phyloP scores from a whole-genome alignment of 64 coral and sea anemone genomes.

The Acropora tenuis region DNA sequence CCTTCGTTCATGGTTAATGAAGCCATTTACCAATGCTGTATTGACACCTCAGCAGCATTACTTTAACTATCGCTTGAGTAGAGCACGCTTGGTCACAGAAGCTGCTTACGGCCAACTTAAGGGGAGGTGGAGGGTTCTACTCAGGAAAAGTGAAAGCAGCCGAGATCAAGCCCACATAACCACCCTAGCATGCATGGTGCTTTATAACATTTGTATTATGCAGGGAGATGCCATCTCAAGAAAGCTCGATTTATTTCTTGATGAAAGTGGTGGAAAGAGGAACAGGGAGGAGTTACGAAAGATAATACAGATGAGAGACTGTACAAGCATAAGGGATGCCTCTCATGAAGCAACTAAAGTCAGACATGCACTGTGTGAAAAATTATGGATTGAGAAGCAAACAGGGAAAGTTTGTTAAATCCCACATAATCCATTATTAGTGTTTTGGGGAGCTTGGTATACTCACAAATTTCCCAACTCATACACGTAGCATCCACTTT shows the following conservation, averaged over 20 bases:
- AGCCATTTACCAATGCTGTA: constrained; percentile 38
- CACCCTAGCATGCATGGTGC: constrained; percentile 53
- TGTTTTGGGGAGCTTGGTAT: background rate
- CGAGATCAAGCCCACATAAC: background rate
- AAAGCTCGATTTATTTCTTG: background rate
- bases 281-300: constrained; percentile 36
- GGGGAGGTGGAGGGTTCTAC: constrained; percentile 43
- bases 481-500: constrained; percentile 33
- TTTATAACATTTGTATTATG: constrained; percentile 50
- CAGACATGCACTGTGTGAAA: constrained; percentile 58
- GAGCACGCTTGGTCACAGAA: constrained; percentile 37
- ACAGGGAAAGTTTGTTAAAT: constrained; percentile 54
- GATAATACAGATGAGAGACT: constrained; percentile 51
- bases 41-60: background rate
- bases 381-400: constrained; percentile 56
- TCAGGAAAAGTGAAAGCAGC: constrained; percentile 47
- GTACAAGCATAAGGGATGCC: constrained; percentile 26
- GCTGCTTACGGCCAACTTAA: constrained; percentile 51
- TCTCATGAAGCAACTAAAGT: constrained; percentile 30
- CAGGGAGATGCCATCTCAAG: constrained; percentile 39
- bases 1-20: constrained; percentile 25
- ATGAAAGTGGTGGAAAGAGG: constrained; percentile 18
- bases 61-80: constrained; percentile 29
- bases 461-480: constrained; percentile 20
- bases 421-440: constrained; percentile 23